Conservation (phyloP, 2,113 vertebrate species). For the Tylochromis polylepis region DNA sequence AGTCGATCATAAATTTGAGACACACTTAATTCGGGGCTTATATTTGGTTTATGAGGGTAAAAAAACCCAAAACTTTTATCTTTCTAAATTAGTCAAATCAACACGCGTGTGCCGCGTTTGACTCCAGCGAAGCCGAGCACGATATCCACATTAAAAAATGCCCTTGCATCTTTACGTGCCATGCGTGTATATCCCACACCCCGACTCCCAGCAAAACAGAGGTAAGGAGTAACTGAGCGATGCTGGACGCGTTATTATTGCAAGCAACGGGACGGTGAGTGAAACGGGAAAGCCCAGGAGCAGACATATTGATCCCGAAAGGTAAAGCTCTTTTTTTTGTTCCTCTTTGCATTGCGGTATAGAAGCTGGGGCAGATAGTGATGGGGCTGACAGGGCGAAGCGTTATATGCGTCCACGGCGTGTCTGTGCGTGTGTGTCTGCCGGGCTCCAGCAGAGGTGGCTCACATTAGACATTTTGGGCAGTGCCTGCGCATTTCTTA, state of each 20-base stretch:
- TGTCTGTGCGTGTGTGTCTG: background rate
- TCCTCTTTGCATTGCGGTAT: background rate
- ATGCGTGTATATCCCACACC: conserved; percentile 64
- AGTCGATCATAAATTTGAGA: background rate
- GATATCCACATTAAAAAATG: conserved; percentile 44
- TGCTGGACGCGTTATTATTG: conserved; percentile 40
- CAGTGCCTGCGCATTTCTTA: conserved; percentile 58
- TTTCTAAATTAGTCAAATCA: background rate
- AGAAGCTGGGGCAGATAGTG: background rate
- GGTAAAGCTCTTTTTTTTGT: conserved; percentile 52
- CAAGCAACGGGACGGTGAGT: conserved; percentile 10
- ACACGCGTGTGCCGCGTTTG: background rate
- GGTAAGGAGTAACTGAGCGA: conserved; percentile 37
- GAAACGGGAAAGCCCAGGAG: background rate
- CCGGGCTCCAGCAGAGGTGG: background rate
- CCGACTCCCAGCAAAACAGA: conserved; percentile 53
- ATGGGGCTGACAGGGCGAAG: background rate
- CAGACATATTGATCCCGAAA: conserved; percentile 33
- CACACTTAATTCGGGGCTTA: background rate
- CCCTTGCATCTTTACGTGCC: conserved; percentile 70
- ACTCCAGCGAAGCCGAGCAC: background rate
- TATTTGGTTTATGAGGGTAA: background rate
- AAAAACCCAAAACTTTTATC: background rate
- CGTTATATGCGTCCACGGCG: background rate
- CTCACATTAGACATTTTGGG: conserved; percentile 40